A percentile compares a stretch with the other conserved stretches of the same genome.
Conservation (phyloP, 2,113 vertebrate species). For the Montifringilla adamsi region DNA sequence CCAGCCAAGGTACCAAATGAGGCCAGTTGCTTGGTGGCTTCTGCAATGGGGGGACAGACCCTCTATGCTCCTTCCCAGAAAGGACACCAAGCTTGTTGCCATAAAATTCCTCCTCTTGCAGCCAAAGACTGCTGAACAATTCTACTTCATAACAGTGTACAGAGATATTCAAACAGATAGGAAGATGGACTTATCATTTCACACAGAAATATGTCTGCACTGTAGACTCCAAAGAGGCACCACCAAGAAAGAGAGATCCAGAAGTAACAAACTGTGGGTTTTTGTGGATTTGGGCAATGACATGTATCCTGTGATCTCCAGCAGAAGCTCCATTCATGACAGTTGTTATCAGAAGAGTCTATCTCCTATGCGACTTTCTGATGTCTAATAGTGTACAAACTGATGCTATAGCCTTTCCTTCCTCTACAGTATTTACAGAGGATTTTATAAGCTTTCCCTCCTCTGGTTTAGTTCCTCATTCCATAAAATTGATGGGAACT, state of each 20-base stretch:
- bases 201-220: background rate
- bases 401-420: background rate
- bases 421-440: background rate
- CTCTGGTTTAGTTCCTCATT: background rate
- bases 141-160: background rate
- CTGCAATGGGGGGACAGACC: fast-evolving
- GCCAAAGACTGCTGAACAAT: background rate
- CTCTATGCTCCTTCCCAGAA: background rate
- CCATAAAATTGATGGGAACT: background rate
- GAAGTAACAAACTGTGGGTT: background rate
- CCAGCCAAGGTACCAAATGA: fast-evolving
- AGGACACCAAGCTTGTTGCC: background rate
- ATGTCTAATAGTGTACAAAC: background rate
- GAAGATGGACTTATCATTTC: background rate
- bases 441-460: background rate
- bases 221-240: background rate
- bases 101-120: background rate
- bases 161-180: background rate
- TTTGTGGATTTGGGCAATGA: background rate
- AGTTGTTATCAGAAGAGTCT: background rate
- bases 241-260: background rate
- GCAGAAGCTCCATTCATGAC: background rate
- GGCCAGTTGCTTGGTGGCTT: too few relatives aligned
- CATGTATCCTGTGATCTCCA: background rate
- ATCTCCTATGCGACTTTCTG: background rate